Evolutionary conservation across 2,797 vertebrate genomes (phyloP).

Genomic region (Serranus cabrilla): DNA sequence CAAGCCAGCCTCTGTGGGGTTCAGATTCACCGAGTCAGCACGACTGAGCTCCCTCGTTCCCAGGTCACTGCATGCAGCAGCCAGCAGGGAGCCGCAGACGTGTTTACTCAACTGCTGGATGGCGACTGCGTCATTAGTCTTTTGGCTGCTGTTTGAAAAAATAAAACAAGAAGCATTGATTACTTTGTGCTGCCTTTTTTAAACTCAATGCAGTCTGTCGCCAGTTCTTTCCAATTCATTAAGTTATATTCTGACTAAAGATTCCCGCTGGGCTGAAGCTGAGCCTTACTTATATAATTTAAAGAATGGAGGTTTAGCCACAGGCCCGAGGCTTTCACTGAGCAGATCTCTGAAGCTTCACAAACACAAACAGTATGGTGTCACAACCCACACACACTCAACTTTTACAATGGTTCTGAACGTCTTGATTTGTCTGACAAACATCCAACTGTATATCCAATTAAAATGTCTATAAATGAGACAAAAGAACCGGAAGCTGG

Average conservation of each 20-base stretch:
- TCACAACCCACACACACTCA: not conserved
- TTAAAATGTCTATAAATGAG: not conserved
- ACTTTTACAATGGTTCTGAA: not conserved
- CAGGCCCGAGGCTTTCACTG: slow-evolving; percentile 13
- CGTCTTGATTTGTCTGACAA: not conserved
- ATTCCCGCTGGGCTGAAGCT: slow-evolving; percentile 38
- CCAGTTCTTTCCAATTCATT: slow-evolving; percentile 48
- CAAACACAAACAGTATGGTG: not conserved
- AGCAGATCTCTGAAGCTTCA: slow-evolving; percentile 1
- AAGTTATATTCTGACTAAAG: slow-evolving; percentile 48
- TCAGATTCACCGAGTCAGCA: slow-evolving; percentile 75
- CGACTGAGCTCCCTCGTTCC: slow-evolving; percentile 65
- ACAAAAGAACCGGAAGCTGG: not conserved
- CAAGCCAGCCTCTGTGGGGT: slow-evolving; percentile 71
- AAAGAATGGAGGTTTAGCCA: slow-evolving; percentile 40
- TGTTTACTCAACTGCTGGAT: slow-evolving; percentile 72
- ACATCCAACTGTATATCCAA: not conserved
- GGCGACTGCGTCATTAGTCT: slow-evolving; percentile 73
- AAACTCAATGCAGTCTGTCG: slow-evolving; percentile 46
- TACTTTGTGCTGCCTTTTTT: slow-evolving; percentile 55
- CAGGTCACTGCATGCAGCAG: slow-evolving; percentile 76
- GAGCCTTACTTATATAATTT: slow-evolving; percentile 32
- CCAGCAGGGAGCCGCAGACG: slow-evolving; percentile 61
- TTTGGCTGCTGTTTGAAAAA: slow-evolving; percentile 63
- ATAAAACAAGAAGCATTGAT: slow-evolving; percentile 61